phyloP scores from a whole-genome alignment of 2,797 vertebrate genomes.

The Chiloscyllium punctatum region DNA sequence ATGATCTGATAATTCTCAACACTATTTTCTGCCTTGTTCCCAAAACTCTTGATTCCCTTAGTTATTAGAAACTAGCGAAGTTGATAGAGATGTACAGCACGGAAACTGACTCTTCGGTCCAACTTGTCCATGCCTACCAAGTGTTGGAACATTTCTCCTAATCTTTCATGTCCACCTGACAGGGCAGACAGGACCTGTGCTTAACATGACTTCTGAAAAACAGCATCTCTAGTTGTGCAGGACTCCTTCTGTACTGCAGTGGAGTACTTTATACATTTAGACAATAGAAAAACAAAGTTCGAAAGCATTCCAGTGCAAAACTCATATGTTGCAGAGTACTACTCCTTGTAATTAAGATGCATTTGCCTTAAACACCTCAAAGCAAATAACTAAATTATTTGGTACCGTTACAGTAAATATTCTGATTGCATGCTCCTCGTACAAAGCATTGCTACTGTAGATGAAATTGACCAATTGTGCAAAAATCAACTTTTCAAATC shows the following conservation, averaged over 20 bases:
- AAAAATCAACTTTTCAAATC: background rate
- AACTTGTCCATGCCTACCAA: too few relatives aligned
- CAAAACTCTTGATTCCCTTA: too few relatives aligned
- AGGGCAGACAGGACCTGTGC: background rate
- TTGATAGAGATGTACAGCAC: too few relatives aligned
- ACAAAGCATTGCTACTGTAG: background rate
- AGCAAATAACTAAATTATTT: background rate
- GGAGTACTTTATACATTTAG: background rate
- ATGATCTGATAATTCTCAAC: too few relatives aligned
- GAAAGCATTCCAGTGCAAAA: background rate
- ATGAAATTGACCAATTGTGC: background rate
- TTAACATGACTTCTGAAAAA: background rate
- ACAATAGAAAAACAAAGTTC: background rate
- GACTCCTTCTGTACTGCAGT: background rate
- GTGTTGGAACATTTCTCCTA: too few relatives aligned
- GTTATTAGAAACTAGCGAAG: too few relatives aligned
- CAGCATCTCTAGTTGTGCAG: background rate
- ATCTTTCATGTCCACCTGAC: background rate
- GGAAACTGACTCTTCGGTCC: background rate
- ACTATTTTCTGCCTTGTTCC: too few relatives aligned
- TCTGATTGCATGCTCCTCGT: background rate
- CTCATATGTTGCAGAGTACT: background rate
- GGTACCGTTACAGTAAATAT: background rate
- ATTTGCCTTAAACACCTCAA: background rate
- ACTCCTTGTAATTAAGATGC: background rate